phyloP scores from a whole-genome alignment of 1,140 invertebrate genomes.

The Micrasema longulum region DNA sequence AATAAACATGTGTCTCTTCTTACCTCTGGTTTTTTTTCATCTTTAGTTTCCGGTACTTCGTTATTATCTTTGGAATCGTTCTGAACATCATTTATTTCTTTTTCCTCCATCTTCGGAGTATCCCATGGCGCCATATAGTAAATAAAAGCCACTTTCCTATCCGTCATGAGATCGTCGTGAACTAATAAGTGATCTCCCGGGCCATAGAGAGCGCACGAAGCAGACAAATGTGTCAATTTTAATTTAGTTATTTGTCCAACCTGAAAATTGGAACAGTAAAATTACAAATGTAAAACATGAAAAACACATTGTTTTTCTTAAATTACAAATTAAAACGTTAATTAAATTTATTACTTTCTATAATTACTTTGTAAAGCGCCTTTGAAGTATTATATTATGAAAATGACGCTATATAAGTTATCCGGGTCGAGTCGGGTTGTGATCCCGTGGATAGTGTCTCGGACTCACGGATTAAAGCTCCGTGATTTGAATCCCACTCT shows the following conservation, averaged over 20 bases:
- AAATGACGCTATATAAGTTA: no score
- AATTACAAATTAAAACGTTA: no score
- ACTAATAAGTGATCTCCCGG: conserved; percentile 79
- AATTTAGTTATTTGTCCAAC: conserved; percentile 36
- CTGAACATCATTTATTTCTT: background rate
- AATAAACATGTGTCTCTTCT: no score
- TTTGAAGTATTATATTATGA: no score
- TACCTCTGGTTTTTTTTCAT: conserved; percentile 14
- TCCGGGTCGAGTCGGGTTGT: no score
- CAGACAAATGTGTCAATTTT: conserved; percentile 72
- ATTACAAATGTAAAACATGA: no score
- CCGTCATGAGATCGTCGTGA: conserved; percentile 79
- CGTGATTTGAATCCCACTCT: no score
- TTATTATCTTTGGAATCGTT: conserved; percentile 20
- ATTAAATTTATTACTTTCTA: background rate
- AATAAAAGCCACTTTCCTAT: conserved; percentile 79
- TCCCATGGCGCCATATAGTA: conserved; percentile 73
- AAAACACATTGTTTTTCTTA: no score
- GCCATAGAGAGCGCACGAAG: conserved; percentile 78
- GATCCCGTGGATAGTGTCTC: no score
- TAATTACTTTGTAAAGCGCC: no score
- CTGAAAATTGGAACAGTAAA: no score
- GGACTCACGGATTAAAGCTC: no score
- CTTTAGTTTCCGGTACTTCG: background rate
- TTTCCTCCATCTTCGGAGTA: background rate